Conservation (phyloP, 2,888 invertebrate genomes). For the Blastobasis lacticolella region DNA sequence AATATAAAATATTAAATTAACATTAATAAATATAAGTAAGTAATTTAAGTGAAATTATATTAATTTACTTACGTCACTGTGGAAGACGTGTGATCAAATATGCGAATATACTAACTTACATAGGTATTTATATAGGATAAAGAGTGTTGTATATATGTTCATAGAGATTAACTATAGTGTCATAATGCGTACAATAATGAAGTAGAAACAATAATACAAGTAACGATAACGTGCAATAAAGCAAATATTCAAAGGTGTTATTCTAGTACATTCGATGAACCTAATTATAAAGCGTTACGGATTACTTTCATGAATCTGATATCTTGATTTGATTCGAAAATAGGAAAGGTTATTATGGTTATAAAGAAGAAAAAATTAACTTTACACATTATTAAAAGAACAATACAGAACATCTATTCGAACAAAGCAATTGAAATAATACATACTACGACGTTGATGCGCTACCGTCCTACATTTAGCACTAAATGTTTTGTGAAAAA, state of each 20-base stretch:
- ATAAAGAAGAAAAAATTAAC: too few relatives aligned
- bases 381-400: too few relatives aligned
- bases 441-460: constrained; percentile 21
- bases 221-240: constrained; percentile 46
- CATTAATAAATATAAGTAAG: neutral
- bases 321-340: constrained; percentile 44
- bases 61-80: constrained; percentile 62
- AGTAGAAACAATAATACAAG: constrained; percentile 28
- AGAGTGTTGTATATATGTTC: constrained; percentile 35
- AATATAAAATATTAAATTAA: too few relatives aligned
- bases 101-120: constrained; percentile 63
- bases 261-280: constrained; percentile 53
- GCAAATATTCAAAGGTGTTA: constrained; percentile 50
- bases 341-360: too few relatives aligned
- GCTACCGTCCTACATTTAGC: constrained; percentile 33
- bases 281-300: constrained; percentile 74
- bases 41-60: constrained; percentile 9
- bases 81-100: constrained; percentile 72
- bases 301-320: constrained; percentile 41
- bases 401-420: too few relatives aligned
- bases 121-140: constrained; percentile 38
- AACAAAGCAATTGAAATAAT: constrained; percentile 34
- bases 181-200: constrained; percentile 15
- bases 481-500: constrained; percentile 51
- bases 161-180: constrained; percentile 15